Base-by-base conservation (phyloP, 2,797 vertebrate species). In the Danio choprae region DNA sequence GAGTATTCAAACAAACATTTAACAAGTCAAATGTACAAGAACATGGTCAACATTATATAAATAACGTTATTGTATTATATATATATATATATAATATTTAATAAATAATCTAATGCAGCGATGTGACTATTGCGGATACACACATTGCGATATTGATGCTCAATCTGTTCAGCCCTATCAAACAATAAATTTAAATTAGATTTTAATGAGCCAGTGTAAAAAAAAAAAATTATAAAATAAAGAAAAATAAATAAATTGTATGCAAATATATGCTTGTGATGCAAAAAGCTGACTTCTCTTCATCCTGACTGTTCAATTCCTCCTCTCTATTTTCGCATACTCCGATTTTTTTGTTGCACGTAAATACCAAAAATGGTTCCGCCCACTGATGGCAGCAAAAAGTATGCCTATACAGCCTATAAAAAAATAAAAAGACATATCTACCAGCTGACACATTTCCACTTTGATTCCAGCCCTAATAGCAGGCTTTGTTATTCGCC, bases 401-500 rank as follows among this genome's bases (percentile, higher is more conserved):
- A 3, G 29, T 44, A 22, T 7, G 1, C 22, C 46, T 68, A 43
- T 43, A 63, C 38, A 18, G 16, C 8, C 48, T 22, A 38, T 18
- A 51, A 51, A 51, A 18, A 16, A n/a, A n/a, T n/a, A n/a, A n/a
- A n/a, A n/a, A n/a, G 29, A 29, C 29, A n/a, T 43, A 7, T 50
- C 65, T 68, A 68, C 7, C 18, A 1, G 43, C 46, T 7, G 1
- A 65, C 36, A 65, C 48, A 71, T 41, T 55, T 55, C 0, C 1
- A 60, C 56, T 60, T 46, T 38, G 13, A 74, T 60, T 74, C 20
- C 41, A 48, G 71, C 22, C 15, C 22, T 74, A 74, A 74, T 36
- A 48, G 22, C 43, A 46, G 58, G 38, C 36, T 63, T 40, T 71
- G 36, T 80, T 73, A 80, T 56, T 64, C 56, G 48, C 70, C 41